Evolutionary conservation across 2,113 vertebrate species (phyloP), one percentile per base, ranked within the genome.

Genomic region (Pimephales promelas): DNA sequence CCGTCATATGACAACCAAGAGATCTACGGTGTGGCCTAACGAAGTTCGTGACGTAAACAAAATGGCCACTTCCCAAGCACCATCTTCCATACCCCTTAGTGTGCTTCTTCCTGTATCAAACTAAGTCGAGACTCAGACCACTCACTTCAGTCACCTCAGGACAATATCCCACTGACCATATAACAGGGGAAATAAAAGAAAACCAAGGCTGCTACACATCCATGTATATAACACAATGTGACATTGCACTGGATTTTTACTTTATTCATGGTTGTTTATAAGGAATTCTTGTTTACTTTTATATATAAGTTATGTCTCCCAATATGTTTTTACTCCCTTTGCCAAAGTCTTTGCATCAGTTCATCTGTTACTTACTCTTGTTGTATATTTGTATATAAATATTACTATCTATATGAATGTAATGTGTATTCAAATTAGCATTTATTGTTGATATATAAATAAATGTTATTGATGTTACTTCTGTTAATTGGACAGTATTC

Each of bases 1-100:
- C 0, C 95, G 98, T 13, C 98, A 99, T 89, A 92, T 94, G 94
- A 92, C 94, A 56, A 89, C 96, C 56, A 97, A 96, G 91, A 96
- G 96, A 87, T 61, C 95, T 0, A 92, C 96, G 0, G 91, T 95
- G 20, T 98, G 97, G 97, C 94, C 96, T 72, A 10, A 93, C 0
- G 96, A 96, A 82, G 93, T 92, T 16, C 94, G 94, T 72, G 96
- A 94, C 72, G 92, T 95, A 87, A 93, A 89, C 91, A 93, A 92
- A 56, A 91, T 90, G 0, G 87, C 93, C 13, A 72, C 90, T 0
- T 87, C 90, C 0, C 95, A 94, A 88, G 88, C 91, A 2, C 91
- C 92, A 0, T 89, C 92, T 18, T 81, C 86, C 0, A 85, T 94
- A 66, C 86, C 93, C 20, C 89, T 96, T 31, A 88, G 93, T 45